phyloP scores from a whole-genome alignment of 2,113 vertebrate genomes.

The Eublepharis macularius region DNA sequence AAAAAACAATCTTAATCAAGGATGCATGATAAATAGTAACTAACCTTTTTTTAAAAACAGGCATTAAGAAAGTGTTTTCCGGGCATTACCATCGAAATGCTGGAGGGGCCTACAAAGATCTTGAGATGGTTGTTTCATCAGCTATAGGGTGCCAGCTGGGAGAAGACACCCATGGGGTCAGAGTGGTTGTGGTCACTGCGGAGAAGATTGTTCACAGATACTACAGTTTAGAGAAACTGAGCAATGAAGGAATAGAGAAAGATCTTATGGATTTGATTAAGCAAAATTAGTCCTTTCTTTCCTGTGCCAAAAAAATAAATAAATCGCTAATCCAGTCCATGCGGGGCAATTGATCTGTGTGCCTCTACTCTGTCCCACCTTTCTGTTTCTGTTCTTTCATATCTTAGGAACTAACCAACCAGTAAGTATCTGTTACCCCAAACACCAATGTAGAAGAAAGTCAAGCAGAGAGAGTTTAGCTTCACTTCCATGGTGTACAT shows the following conservation, averaged over 20 bases:
- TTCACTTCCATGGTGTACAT: constrained; percentile 4
- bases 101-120: constrained; percentile 80
- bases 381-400: no score
- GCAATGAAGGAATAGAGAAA: constrained; percentile 73
- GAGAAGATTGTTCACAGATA: constrained; percentile 85
- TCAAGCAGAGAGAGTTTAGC: neutral
- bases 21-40: no score
- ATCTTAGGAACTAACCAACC: neutral
- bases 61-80: constrained; percentile 90
- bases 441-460: constrained; percentile 11
- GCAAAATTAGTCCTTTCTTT: constrained; percentile 44
- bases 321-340: neutral
- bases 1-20: no score
- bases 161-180: constrained; percentile 84
- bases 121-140: constrained; percentile 96
- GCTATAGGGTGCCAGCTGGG: constrained; percentile 96
- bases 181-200: constrained; percentile 88
- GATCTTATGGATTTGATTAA: constrained; percentile 79
- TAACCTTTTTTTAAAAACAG: constrained; percentile 66
- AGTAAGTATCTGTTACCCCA: neutral
- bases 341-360: no score
- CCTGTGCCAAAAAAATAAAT: neutral
- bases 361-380: no score
- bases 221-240: constrained; percentile 85
- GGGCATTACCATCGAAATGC: constrained; percentile 96